A percentile compares a stretch with the other conserved stretches of the same genome.
These are phyloP conservation scores for Cyanocitta stelleri DNA, from an alignment of 2,113 vertebrate species.

Conservation along the genomic window DNA sequence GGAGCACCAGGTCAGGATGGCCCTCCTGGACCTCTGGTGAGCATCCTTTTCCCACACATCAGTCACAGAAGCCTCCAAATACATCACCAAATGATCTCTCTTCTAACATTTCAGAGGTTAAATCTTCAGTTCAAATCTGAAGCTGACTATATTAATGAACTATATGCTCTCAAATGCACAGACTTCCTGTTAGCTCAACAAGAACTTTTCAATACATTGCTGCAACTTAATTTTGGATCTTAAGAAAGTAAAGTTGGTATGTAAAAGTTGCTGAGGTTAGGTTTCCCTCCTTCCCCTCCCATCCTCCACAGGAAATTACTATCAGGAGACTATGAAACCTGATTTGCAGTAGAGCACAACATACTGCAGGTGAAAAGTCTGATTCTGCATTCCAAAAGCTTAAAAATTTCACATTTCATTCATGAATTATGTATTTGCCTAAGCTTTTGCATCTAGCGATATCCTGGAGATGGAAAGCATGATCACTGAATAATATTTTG, in stretches of 20 bases:
- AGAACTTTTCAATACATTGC: not conserved
- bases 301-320: not conserved
- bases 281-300: not conserved
- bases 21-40: constrained; percentile 93
- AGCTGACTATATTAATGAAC: not conserved
- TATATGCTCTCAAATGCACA: not conserved
- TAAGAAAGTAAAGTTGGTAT: not conserved
- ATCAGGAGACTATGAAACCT: constrained; percentile 27
- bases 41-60: not conserved
- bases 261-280: not conserved
- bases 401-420: constrained; percentile 27
- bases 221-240: not conserved
- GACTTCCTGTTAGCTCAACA: not conserved
- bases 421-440: constrained; percentile 71
- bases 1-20: constrained; percentile 93
- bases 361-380: constrained; percentile 20
- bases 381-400: constrained; percentile 40
- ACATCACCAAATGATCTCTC: not conserved
- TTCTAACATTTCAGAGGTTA: not conserved
- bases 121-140: not conserved
- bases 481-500: constrained; percentile 32
- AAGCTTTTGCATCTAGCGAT: constrained; percentile 35
- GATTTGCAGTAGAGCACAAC: constrained; percentile 8
- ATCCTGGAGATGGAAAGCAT: constrained; percentile 34
- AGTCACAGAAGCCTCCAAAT: not conserved